These are phyloP conservation scores for Alloplasta piceator DNA, from an alignment of 2,888 invertebrate genomes.

Conservation along the genomic window DNA sequence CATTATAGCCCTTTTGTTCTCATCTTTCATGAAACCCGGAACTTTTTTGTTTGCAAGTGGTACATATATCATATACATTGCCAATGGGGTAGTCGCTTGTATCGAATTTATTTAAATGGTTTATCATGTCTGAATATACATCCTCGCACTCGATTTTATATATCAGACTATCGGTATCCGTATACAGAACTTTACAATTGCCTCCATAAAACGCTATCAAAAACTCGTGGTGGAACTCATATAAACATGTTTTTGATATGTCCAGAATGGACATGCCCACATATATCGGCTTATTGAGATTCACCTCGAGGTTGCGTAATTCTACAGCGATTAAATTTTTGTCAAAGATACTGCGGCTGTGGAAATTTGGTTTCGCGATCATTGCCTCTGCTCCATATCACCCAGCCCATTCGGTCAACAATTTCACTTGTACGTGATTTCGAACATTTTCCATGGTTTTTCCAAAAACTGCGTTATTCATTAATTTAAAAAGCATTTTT, in stretches of 20 bases:
- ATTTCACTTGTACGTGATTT: too few species aligned
- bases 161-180: slow-evolving; percentile 74
- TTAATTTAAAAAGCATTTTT: too few species aligned
- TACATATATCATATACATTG: too few species aligned
- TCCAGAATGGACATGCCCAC: too few species aligned
- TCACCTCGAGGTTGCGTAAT: slow-evolving; percentile 39
- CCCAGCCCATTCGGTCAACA: not conserved
- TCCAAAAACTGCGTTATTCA: too few species aligned
- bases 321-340: slow-evolving; percentile 41
- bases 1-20: too few species aligned
- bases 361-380: slow-evolving; percentile 8
- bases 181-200: too few species aligned
- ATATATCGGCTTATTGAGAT: too few species aligned
- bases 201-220: slow-evolving; percentile 33
- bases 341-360: slow-evolving; percentile 9
- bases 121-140: slow-evolving; percentile 73
- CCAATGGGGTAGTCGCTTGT: too few species aligned
- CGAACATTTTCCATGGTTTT: too few species aligned
- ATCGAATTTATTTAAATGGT: slow-evolving; percentile 74
- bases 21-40: too few species aligned
- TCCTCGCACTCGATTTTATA: slow-evolving; percentile 75
- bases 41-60: too few species aligned
- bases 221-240: slow-evolving; percentile 61
- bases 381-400: not conserved
- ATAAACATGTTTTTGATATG: slow-evolving; percentile 60